These are phyloP conservation scores for Callipepla squamata DNA, from an alignment of 2,113 vertebrate genomes.

Conservation along the genomic window DNA sequence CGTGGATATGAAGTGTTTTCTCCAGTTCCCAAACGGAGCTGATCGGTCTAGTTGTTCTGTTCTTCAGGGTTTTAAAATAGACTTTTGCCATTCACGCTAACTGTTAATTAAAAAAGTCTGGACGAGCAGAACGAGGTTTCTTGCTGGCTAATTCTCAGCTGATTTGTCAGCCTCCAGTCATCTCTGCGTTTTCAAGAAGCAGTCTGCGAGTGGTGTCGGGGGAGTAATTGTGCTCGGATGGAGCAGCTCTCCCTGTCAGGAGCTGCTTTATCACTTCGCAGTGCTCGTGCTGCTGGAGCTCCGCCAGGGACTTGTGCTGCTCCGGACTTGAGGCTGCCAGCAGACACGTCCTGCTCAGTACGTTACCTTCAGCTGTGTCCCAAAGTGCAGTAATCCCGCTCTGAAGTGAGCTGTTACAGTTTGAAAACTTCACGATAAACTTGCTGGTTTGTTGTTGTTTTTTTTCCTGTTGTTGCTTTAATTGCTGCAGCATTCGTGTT, in stretches of 20 bases:
- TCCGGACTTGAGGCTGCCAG: slow-evolving; percentile 10
- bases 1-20: neutral
- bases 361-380: neutral
- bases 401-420: neutral
- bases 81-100: neutral
- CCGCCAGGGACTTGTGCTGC: neutral
- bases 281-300: neutral
- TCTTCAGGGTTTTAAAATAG: neutral
- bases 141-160: slow-evolving; percentile 19
- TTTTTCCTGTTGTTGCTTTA: neutral
- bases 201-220: neutral
- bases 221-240: neutral
- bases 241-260: slow-evolving; percentile 7
- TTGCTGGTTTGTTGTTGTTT: neutral
- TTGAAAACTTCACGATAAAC: neutral
- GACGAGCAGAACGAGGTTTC: neutral
- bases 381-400: neutral
- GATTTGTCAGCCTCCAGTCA: neutral
- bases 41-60: neutral
- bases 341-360: neutral
- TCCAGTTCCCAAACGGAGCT: neutral
- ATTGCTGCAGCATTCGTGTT: neutral
- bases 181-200: slow-evolving; percentile 25
- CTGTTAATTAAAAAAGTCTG: slow-evolving; percentile 3
- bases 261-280: slow-evolving; percentile 26